A percentile compares a stretch with the other conserved stretches of the same genome.
phyloP scores from a whole-genome alignment of 2,888 invertebrate genomes.

The Drosophila sordidapex region DNA sequence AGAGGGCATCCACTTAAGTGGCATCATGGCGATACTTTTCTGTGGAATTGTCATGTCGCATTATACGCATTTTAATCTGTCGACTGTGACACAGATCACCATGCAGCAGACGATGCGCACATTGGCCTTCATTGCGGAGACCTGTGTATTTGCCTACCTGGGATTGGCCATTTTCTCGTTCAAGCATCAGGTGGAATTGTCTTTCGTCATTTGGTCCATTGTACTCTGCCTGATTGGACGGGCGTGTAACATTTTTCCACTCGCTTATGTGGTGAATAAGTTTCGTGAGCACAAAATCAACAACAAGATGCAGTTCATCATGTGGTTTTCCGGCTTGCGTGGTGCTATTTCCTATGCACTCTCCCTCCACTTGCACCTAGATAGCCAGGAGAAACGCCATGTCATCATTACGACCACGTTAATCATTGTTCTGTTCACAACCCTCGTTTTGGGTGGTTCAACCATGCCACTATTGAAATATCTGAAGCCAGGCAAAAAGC shows the following conservation, averaged over 20 bases:
- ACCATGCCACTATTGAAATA: slow-evolving; percentile 99
- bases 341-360: slow-evolving; percentile 99
- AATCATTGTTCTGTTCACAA: slow-evolving; percentile 98
- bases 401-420: slow-evolving; percentile 99
- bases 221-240: slow-evolving; percentile 96
- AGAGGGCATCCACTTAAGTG: slow-evolving; percentile 97
- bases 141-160: slow-evolving; percentile 99
- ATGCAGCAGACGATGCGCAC: slow-evolving; percentile 99
- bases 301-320: slow-evolving; percentile 99
- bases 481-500: slow-evolving; percentile 87
- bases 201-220: slow-evolving; percentile 97
- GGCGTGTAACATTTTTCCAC: slow-evolving; percentile 98
- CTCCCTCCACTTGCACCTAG: slow-evolving; percentile 96
- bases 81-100: slow-evolving; percentile 99
- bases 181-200: slow-evolving; percentile 95
- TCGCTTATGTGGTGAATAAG: slow-evolving; percentile 96
- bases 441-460: slow-evolving; percentile 97
- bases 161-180: slow-evolving; percentile 92
- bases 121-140: slow-evolving; percentile 98
- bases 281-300: slow-evolving; percentile 99
- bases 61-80: slow-evolving; percentile 99
- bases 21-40: slow-evolving; percentile 99
- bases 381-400: slow-evolving; percentile 94
- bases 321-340: slow-evolving; percentile 99
- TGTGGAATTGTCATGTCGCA: slow-evolving; percentile 99